Conservation (phyloP, 1,140 invertebrate species). For the Anastrepha obliqua region DNA sequence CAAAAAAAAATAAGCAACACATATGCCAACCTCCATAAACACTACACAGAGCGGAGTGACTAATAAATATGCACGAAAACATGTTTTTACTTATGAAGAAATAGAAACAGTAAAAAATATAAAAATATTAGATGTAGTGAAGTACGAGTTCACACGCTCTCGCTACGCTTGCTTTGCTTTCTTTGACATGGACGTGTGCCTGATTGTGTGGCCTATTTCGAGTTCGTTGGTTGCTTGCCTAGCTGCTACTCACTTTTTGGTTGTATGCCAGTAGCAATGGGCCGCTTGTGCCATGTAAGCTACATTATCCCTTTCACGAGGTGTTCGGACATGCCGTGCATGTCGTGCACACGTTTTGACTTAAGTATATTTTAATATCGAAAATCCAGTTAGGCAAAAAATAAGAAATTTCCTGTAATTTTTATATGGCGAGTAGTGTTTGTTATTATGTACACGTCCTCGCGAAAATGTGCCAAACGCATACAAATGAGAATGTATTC, state of each 20-base stretch:
- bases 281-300: too few species aligned
- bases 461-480: background rate
- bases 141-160: too few species aligned
- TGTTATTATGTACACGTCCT: background rate
- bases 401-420: background rate
- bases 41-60: too few species aligned
- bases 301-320: background rate
- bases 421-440: background rate
- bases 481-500: background rate
- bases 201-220: background rate
- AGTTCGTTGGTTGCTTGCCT: background rate
- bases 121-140: too few species aligned
- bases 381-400: constrained; percentile 4
- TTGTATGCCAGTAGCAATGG: too few species aligned
- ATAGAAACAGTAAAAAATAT: too few species aligned
- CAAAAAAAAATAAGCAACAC: too few species aligned
- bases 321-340: constrained; percentile 1
- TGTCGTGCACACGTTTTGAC: constrained; percentile 12
- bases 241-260: background rate
- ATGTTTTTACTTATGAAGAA: too few species aligned
- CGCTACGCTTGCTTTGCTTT: background rate
- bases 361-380: constrained; percentile 27
- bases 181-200: background rate
- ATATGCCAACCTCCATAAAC: too few species aligned
- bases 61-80: too few species aligned